Percentiles rank a stretch among this genome's conserved stretches.
Conservation (phyloP, 2,888 invertebrate species). For the Chrysopilus asiliformis region DNA sequence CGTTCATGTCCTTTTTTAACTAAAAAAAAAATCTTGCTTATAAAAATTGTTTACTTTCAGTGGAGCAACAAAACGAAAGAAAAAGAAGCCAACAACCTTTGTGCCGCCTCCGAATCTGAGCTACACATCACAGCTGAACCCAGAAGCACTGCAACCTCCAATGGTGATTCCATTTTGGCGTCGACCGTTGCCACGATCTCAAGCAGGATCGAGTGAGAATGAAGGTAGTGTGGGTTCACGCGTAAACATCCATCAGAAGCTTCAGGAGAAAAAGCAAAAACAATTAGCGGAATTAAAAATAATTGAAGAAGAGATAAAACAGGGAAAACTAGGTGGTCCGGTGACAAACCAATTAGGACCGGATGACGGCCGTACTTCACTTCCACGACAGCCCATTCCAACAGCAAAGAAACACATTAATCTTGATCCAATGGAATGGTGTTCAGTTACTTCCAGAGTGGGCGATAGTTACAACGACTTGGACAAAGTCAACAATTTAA, state of each 20-base stretch:
- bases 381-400: conserved; percentile 52
- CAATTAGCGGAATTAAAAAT: conserved; percentile 70
- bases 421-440: conserved; percentile 40
- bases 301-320: conserved; percentile 76
- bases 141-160: conserved; percentile 21
- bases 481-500: conserved; percentile 20
- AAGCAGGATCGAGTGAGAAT: conserved; percentile 54
- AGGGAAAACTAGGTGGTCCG: conserved; percentile 54
- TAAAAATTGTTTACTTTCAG: conserved; percentile 16
- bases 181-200: conserved; percentile 49
- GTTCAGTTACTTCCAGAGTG: conserved; percentile 25
- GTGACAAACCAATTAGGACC: conserved; percentile 39
- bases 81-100: conserved; percentile 82
- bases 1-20: too few species aligned
- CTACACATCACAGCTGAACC: conserved; percentile 15
- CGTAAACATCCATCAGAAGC: conserved; percentile 73
- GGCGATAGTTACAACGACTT: conserved; percentile 34
- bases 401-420: conserved; percentile 52
- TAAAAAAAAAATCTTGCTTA: too few species aligned
- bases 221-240: conserved; percentile 63
- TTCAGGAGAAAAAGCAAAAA: conserved; percentile 78
- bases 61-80: conserved; percentile 52
- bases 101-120: conserved; percentile 54
- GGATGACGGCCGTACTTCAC: conserved; percentile 35
- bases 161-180: conserved; percentile 59